These are phyloP conservation scores for Zophobas morio DNA, from an alignment of 1,140 invertebrate genomes.

Conservation along the genomic window DNA sequence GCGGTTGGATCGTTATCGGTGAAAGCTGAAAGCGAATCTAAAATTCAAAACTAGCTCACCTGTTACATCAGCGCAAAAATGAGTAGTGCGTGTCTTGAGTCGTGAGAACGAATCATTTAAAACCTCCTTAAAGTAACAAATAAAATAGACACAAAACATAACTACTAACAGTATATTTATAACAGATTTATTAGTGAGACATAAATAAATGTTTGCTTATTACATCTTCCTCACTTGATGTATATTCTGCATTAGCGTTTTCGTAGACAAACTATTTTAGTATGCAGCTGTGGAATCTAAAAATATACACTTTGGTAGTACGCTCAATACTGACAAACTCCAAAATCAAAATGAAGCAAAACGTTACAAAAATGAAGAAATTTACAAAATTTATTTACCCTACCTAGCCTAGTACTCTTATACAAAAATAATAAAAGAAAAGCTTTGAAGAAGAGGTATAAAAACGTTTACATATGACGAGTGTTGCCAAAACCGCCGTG, in stretches of 20 bases:
- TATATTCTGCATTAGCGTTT: slow-evolving; percentile 19
- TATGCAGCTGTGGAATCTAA: slow-evolving; percentile 34
- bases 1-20: neutral
- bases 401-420: slow-evolving; percentile 40
- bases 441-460: slow-evolving; percentile 51
- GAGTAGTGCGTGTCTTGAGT: too few relatives aligned
- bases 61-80: too few relatives aligned
- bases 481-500: slow-evolving; percentile 95
- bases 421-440: slow-evolving; percentile 52
- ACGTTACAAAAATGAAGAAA: slow-evolving; percentile 19
- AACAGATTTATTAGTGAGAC: slow-evolving; percentile 4
- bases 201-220: slow-evolving; percentile 16
- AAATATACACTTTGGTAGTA: slow-evolving; percentile 23
- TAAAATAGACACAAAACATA: slow-evolving; percentile 12
- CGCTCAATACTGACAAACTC: neutral
- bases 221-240: neutral
- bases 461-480: slow-evolving; percentile 85
- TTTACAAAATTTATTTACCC: slow-evolving; percentile 22
- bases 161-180: slow-evolving; percentile 14
- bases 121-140: slow-evolving; percentile 2
- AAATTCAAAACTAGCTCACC: neutral
- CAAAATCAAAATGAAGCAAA: slow-evolving; percentile 24
- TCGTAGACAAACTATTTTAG: slow-evolving; percentile 30
- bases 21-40: neutral
- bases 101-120: neutral